Evolutionary conservation across 2,113 vertebrate genomes (phyloP), one percentile per base, ranked within the genome.

Genomic region (Micronisus gabar): DNA sequence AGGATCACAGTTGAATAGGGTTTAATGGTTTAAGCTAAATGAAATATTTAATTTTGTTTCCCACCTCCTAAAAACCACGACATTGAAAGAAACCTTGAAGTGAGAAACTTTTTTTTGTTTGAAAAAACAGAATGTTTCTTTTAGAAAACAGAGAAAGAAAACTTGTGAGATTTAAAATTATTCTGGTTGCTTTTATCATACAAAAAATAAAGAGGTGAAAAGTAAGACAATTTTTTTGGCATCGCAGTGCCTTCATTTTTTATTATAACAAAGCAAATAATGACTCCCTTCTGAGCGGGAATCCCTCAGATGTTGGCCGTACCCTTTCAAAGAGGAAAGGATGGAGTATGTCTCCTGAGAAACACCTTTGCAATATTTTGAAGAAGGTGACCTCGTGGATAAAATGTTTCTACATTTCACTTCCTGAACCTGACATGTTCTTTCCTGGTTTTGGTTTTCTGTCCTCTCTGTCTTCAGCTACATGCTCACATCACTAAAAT

Each of bases 251-350:
- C 53, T 73, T 67, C 4, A 20, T 58, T 65, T 86, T 81, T 81
- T 4, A 11, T 81, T 63, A 10, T 23, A 43, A 52, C 20, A 52
- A 38, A 68, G 7, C 12, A 86, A 40, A 32, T 27, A 13, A 38
- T 11, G 13, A 18, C 7, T 68, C 43, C 55, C 32, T 63, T 50
- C 25, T 71, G 58, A 63, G 58, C 19, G 25, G n/a, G 41, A 59
- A n/a, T 36, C 27, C 27, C 15, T 75, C 20, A 34, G 27, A 16
- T 0, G 1, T 16, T 41, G 47, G 20, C 36, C 0, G 0, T 56
- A 29, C 12, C 29, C 25, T 59, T 74, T 80, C 16, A 9, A 18
- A 67, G 38, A 15, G 30, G 43, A 56, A 58, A 56, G 43, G 43
- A 21, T 25, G 11, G 9, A 34, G 23, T 13, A 8, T 10, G 14